Conservation (phyloP, 1,140 invertebrate genomes). For the Macrobrachium nipponense region DNA sequence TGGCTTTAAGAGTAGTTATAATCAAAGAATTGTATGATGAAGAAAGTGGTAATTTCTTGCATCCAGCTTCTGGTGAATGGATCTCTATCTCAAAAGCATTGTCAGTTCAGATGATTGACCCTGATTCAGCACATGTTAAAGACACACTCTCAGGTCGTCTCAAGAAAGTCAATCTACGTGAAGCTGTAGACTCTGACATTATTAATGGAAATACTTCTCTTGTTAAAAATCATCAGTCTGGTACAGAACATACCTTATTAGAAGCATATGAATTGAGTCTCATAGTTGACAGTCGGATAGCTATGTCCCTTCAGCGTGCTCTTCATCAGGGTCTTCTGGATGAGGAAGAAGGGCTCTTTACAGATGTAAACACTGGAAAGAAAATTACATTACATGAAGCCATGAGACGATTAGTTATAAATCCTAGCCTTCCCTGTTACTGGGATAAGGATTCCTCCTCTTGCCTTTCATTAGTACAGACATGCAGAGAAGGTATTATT, state of each 20-base stretch:
- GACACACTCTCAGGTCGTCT: conserved; percentile 82
- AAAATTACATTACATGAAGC: conserved; percentile 86
- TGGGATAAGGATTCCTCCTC: conserved; percentile 80
- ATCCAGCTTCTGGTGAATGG: conserved; percentile 81
- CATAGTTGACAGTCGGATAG: conserved; percentile 82
- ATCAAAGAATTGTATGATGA: conserved; percentile 85
- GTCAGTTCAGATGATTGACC: conserved; percentile 80
- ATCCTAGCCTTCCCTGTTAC: conserved; percentile 83
- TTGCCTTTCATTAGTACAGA: conserved; percentile 80
- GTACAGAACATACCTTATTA: conserved; percentile 78
- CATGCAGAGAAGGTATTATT: conserved; percentile 84
- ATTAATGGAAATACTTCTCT: conserved; percentile 80
- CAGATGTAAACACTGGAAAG: conserved; percentile 80
- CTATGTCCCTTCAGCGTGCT: conserved; percentile 86
- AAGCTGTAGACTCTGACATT: conserved; percentile 80
- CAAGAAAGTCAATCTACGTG: conserved; percentile 80
- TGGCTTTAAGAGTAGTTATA: conserved; percentile 86
- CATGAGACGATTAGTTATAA: conserved; percentile 82
- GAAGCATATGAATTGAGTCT: conserved; percentile 85
- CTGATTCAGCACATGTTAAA: conserved; percentile 84
- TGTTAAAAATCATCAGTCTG: conserved; percentile 77
- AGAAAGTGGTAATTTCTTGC: conserved; percentile 80
- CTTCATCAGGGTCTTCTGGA: conserved; percentile 89
- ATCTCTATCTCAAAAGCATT: conserved; percentile 82
- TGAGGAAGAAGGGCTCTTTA: conserved; percentile 82